A percentile compares a stretch with the other conserved stretches of the same genome.
These are phyloP conservation scores for Dryobota labecula DNA, from an alignment of 2,888 invertebrate species.

Conservation along the genomic window DNA sequence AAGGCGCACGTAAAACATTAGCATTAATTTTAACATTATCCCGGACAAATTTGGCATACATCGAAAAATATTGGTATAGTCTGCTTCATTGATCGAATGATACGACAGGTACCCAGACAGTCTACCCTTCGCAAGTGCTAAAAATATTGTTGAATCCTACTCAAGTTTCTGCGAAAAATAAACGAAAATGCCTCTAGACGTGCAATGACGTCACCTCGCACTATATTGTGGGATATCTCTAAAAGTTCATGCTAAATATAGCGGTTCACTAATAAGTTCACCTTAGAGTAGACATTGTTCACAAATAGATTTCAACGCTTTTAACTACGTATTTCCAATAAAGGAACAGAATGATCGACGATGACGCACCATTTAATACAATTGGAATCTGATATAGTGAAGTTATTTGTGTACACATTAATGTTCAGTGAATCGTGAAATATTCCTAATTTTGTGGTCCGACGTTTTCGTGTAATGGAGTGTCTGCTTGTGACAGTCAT, in stretches of 20 bases:
- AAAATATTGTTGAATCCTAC: not conserved
- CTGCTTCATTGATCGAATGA: not conserved
- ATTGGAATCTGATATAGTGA: slow-evolving; percentile 66
- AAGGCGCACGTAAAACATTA: too few species aligned
- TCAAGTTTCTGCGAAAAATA: not conserved
- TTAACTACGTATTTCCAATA: slow-evolving; percentile 34
- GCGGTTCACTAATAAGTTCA: slow-evolving; percentile 28
- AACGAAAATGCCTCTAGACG: not conserved
- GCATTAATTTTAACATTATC: not conserved
- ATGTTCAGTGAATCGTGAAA: slow-evolving; percentile 60
- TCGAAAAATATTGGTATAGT: not conserved
- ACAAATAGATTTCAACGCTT: slow-evolving; percentile 39
- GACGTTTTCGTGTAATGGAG: slow-evolving; percentile 53
- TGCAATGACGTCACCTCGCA: slow-evolving; percentile 34
- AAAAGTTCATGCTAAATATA: slow-evolving; percentile 49
- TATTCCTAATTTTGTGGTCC: slow-evolving; percentile 57
- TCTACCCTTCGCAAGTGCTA: not conserved
- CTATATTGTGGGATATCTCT: not conserved
- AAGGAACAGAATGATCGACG: slow-evolving; percentile 65
- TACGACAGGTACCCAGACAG: not conserved
- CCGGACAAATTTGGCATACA: not conserved
- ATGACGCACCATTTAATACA: slow-evolving; percentile 63
- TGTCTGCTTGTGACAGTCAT: slow-evolving; percentile 52
- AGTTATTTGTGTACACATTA: slow-evolving; percentile 66
- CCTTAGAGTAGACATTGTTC: slow-evolving; percentile 24